These are phyloP conservation scores for Dascillus cervinus DNA, from an alignment of 2,888 invertebrate species.

Conservation along the genomic window DNA sequence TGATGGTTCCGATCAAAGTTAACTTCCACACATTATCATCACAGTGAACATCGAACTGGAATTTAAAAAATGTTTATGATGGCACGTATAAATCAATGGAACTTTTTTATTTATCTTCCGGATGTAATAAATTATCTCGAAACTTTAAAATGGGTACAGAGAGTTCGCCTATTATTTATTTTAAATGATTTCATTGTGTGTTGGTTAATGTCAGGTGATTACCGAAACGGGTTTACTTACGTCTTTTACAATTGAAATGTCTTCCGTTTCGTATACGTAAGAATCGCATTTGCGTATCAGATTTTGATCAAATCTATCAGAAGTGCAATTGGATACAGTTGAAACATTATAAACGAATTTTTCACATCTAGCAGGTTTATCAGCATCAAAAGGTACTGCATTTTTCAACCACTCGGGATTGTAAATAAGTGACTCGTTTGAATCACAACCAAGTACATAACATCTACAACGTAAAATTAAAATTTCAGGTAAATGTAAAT, in stretches of 20 bases:
- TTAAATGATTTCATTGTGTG: too few relatives aligned
- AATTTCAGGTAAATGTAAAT: background rate
- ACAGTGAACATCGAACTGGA: slow-evolving; percentile 59
- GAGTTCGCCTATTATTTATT: too few relatives aligned
- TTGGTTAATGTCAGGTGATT: too few relatives aligned
- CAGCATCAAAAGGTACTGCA: slow-evolving; percentile 34
- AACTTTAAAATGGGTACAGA: too few relatives aligned
- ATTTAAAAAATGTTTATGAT: slow-evolving; percentile 10
- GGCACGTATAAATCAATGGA: too few relatives aligned
- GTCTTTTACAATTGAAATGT: slow-evolving; percentile 17
- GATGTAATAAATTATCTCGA: too few relatives aligned
- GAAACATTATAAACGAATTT: slow-evolving; percentile 4
- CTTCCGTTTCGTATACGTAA: slow-evolving; percentile 18
- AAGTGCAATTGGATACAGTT: too few relatives aligned
- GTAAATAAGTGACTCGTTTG: slow-evolving; percentile 17
- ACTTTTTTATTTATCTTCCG: too few relatives aligned
- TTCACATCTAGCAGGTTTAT: slow-evolving; percentile 27
- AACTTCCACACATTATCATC: slow-evolving; percentile 61
- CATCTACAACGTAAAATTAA: slow-evolving; percentile 8
- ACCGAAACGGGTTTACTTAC: too few relatives aligned
- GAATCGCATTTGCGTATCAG: too few relatives aligned
- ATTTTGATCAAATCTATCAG: too few relatives aligned
- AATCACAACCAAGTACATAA: slow-evolving; percentile 35
- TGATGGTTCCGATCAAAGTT: slow-evolving; percentile 52
- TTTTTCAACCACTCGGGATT: slow-evolving; percentile 32